Conservation (phyloP, 2,888 invertebrate species). For the Invenusta paracnida region DNA sequence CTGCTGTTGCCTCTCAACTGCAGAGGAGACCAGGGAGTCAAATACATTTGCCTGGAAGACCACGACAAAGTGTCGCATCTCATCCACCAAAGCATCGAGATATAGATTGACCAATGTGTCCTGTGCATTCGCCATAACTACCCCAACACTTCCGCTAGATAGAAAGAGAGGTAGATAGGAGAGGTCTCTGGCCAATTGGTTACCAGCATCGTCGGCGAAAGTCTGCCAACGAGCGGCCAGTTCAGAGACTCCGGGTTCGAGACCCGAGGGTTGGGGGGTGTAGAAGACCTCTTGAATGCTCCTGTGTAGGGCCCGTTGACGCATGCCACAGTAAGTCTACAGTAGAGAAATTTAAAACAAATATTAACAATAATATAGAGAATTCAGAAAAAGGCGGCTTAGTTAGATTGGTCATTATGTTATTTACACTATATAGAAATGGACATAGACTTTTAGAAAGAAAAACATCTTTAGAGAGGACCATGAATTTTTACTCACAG, state of each 20-base stretch:
- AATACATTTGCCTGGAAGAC: neutral
- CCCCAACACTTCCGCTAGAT: too few species aligned
- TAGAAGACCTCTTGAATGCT: neutral
- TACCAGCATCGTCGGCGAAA: neutral
- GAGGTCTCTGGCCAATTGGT: neutral
- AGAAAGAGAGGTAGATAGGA: neutral
- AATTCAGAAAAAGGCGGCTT: too few species aligned
- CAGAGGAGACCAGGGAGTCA: neutral
- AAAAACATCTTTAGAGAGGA: too few species aligned
- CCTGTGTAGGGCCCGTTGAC: neutral
- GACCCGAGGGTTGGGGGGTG: neutral
- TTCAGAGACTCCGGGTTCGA: neutral
- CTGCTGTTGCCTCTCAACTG: neutral
- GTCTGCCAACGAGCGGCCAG: neutral
- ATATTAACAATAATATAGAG: too few species aligned
- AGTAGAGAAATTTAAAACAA: too few species aligned
- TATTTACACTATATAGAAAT: too few species aligned
- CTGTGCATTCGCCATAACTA: constrained; percentile 28
- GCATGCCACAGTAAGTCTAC: neutral
- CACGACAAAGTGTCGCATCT: neutral
- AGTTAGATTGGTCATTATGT: too few species aligned
- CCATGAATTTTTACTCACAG: too few species aligned
- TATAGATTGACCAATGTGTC: constrained; percentile 28
- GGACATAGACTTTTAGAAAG: too few species aligned
- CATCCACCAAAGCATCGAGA: constrained; percentile 8